These are phyloP conservation scores for Alethe castanea DNA, from an alignment of 2,113 vertebrate genomes.

Conservation along the genomic window DNA sequence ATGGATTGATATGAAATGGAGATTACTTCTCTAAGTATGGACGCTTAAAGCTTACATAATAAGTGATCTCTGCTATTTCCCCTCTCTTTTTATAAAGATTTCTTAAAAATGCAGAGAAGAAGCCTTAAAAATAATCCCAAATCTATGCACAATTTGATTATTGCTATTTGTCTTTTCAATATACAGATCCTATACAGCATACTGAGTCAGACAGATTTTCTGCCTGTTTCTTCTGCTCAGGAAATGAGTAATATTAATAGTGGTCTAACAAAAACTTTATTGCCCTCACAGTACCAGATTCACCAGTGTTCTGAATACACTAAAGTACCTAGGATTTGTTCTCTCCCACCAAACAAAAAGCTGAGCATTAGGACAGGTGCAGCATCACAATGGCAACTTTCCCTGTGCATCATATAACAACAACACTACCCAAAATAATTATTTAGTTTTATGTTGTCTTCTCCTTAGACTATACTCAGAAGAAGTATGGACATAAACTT, in stretches of 20 bases:
- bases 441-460: neutral
- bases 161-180: neutral
- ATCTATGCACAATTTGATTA: neutral
- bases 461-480: neutral
- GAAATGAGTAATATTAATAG: neutral
- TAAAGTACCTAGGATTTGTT: neutral
- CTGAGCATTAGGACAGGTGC: neutral
- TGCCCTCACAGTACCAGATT: neutral
- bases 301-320: neutral
- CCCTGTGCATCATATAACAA: neutral
- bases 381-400: neutral
- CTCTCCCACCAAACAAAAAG: neutral
- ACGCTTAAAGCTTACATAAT: neutral
- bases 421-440: neutral
- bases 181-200: neutral
- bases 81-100: neutral
- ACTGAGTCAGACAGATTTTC: neutral
- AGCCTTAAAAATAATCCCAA: neutral
- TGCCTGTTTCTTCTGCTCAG: neutral
- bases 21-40: neutral
- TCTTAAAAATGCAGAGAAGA: neutral
- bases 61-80: neutral
- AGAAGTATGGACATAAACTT: neutral
- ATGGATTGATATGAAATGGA: neutral
- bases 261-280: neutral